A percentile compares a stretch with the other conserved stretches of the same genome.
phyloP scores from a whole-genome alignment of 2,888 invertebrate genomes.

The Chromoteleia sp. region DNA sequence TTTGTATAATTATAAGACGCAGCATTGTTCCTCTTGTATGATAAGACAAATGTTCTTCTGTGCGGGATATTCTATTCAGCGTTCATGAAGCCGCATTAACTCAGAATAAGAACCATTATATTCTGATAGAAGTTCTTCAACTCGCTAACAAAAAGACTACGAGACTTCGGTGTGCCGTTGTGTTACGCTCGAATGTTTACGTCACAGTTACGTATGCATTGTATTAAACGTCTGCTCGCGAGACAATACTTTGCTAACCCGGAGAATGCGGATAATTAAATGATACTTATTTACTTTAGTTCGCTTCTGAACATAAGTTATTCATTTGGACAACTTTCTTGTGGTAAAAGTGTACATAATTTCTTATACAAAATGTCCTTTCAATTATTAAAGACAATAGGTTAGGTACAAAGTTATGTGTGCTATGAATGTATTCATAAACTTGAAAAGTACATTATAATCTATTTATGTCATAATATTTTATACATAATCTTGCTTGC shows the following conservation, averaged over 20 bases:
- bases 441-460: too few relatives aligned
- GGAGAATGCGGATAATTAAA: constrained; percentile 16
- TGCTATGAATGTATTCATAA: too few relatives aligned
- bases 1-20: constrained; percentile 13
- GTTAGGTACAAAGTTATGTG: too few relatives aligned
- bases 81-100: constrained; percentile 3
- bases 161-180: constrained; percentile 1
- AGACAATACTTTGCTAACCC: constrained; percentile 1
- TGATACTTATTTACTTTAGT: constrained; percentile 6
- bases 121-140: constrained; percentile 17
- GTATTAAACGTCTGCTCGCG: constrained; percentile 10
- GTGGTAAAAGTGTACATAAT: too few relatives aligned
- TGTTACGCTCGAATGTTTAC: constrained; percentile 12
- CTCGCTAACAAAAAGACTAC: constrained; percentile 24
- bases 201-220: constrained; percentile 36
- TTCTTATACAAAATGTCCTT: too few relatives aligned
- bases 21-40: neutral
- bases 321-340: too few relatives aligned
- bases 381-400: too few relatives aligned
- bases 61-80: constrained; percentile 3
- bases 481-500: too few relatives aligned
- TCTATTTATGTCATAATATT: too few relatives aligned
- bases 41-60: constrained; percentile 30
- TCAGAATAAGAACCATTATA: constrained; percentile 4
- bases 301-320: neutral